Evolutionary conservation across 2,797 vertebrate species (phyloP).

Genomic region (Dryobates pubescens): DNA sequence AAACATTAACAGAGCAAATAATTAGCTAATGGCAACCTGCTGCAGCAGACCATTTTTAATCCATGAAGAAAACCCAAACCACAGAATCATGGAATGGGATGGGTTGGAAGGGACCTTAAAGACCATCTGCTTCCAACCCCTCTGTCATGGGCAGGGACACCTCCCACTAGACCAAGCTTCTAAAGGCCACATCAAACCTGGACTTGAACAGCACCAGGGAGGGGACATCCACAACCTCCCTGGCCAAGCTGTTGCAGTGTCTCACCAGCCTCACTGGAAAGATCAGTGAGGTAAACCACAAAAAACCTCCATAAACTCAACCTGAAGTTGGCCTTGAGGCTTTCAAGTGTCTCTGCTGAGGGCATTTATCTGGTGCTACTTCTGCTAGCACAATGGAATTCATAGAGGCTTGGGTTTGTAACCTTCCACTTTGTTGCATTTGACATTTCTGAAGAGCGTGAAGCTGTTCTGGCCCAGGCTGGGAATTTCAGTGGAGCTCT

Average conservation of each 20-base stretch:
- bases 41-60: constrained; percentile 74
- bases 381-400: constrained; percentile 34
- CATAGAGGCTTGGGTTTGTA: background rate
- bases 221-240: too few relatives aligned
- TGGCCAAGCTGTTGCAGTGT: too few relatives aligned
- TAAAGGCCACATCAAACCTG: too few relatives aligned
- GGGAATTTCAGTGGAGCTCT: too few relatives aligned
- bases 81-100: too few relatives aligned
- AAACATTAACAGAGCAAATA: constrained; percentile 72
- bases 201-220: too few relatives aligned
- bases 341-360: constrained; percentile 66
- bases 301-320: constrained; percentile 58
- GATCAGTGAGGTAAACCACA: constrained; percentile 69
- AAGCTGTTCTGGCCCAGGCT: background rate
- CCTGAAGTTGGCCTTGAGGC: constrained; percentile 71
- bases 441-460: background rate
- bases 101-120: too few relatives aligned
- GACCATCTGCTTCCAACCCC: too few relatives aligned
- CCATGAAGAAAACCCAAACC: constrained; percentile 71
- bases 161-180: too few relatives aligned
- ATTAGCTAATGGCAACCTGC: constrained; percentile 74
- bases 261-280: too few relatives aligned
- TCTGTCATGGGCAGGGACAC: too few relatives aligned
- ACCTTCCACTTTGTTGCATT: background rate
- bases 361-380: constrained; percentile 9